Base-by-base conservation (phyloP, 2,113 vertebrate species). In the Sphyrna mokarran region DNA sequence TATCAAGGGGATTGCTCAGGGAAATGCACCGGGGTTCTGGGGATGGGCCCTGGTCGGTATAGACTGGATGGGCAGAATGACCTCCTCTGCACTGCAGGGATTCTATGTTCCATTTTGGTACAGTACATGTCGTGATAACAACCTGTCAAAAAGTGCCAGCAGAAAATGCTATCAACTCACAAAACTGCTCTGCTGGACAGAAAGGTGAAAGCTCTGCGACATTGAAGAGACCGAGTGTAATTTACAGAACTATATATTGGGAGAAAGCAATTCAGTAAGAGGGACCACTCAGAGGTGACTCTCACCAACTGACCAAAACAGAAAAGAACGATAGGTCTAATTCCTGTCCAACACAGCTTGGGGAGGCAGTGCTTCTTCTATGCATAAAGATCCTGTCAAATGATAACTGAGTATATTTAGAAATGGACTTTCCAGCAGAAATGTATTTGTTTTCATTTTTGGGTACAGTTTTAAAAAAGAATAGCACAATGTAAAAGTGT, bases 401-500 rank as follows among this genome's bases (percentile, higher is more conserved):
- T 54, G 43, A 95, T 95, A 95, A 95, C 68, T 70, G 94, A 95
- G 69, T 72, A 95, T 72, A 70, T 95, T 95, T 72, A 95, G 94
- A 70, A 95, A 95, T 18, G 66, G 91, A 54, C 68, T 95, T 95
- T 95, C 94, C 29, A 76, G 94, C 94, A 70, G 72, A 70, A 70
- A 95, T 68, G 11, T 48, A 4, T 58, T 72, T 95, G n/a, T 85
- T 72, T 54, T 95, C 93, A 69, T 95, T 69, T 94, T 95, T 95
- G 93, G 70, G 93, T 95, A 95, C 68, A 95, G 37, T 95, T 95
- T 95, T 72, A 69, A 72, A 95, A 68, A 48, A 48, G 93, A 95
- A 95, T 95, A 68, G 68, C 93, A 95, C 93, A 70, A 95, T 95
- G 93, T 95, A 95, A 95, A 95, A 95, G 68, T 95, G 93, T 95